Conservation (phyloP, 2,797 vertebrate genomes). For the Hephaestus fuliginosus region DNA sequence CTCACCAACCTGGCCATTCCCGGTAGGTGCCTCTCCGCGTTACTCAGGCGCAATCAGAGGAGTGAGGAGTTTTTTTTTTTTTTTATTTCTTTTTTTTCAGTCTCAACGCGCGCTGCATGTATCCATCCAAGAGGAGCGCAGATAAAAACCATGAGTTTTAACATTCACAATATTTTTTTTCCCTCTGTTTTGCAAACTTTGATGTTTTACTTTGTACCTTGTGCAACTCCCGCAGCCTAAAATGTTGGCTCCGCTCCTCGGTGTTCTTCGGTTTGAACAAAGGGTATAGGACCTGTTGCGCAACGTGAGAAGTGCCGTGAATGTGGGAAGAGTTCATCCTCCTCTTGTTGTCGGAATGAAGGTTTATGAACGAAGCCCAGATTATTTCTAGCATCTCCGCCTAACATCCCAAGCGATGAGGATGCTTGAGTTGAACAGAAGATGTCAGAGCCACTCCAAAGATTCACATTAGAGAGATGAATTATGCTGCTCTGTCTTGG, state of each 20-base stretch:
- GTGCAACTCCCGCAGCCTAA: not conserved
- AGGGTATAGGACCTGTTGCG: constrained; percentile 82
- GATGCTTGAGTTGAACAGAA: not conserved
- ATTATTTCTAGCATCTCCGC: not conserved
- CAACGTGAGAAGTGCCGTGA: constrained; percentile 53
- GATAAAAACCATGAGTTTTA: not conserved
- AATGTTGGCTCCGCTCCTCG: not conserved
- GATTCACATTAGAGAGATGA: not conserved
- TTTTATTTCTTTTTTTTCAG: not conserved
- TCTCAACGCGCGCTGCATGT: constrained; percentile 3
- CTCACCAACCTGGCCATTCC: constrained; percentile 97
- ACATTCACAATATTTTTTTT: not conserved
- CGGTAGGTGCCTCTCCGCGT: constrained; percentile 85
- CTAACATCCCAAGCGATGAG: not conserved
- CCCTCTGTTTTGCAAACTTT: constrained; percentile 43
- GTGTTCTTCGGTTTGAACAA: constrained; percentile 34
- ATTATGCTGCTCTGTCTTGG: constrained; percentile 22
- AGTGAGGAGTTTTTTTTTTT: constrained; percentile 3
- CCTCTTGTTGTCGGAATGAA: constrained; percentile 10
- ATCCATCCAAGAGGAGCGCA: too few relatives aligned
- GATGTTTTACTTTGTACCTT: constrained; percentile 22
- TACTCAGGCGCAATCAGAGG: not conserved
- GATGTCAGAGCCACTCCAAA: not conserved
- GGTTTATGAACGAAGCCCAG: constrained; percentile 1
- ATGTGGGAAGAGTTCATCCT: constrained; percentile 25